Base-by-base conservation (phyloP, 1,140 invertebrate species). In the Lamellibrachia luymesi region DNA sequence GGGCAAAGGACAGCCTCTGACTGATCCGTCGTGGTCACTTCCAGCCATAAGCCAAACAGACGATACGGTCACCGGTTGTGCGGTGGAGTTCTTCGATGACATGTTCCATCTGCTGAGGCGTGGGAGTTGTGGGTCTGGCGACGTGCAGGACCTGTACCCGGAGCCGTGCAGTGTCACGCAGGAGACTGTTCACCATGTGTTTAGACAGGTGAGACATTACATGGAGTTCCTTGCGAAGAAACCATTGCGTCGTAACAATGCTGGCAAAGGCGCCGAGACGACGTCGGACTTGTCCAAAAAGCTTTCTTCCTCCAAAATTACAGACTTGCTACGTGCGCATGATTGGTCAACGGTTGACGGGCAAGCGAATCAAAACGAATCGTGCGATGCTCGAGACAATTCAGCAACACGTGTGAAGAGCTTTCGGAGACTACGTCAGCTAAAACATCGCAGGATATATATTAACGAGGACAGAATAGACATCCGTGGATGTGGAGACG, bases 171-270 rank as follows among this genome's bases (percentile, higher is more conserved):
- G 90, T 91, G 6, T 13, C 49, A 91, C 90, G 4, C 49, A 91
- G 8, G 50, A 51, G 38, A 91, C 90, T 13, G 50, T 91, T 49
- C 49, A 91, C 50, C 90, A 91, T 13, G 90, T 91, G 13, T 91
- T 91, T n/a, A n/a, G 90, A 25, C 90, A 91, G 90, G 90, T 91
- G 13, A 91, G 49, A 51, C 6, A 91, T 49, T 91, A 91, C 17
- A 50, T 91, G 50, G 90, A 91, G 38, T 91, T 91, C 90, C 25
- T 91, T 13, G 90, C 90, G 17, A 51, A 49, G 27, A 91, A 91
- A 51, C 50, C 17, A 22, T 90, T 90, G 17, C n/a, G 0, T 17
- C 17, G 17, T 90, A n/a, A 90, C 80, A 90, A 90, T 90, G 38
- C 38, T 38, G 38, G 38, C 38, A 38, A 38, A 38, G 38, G 38